Percentiles rank a stretch among this genome's conserved stretches.
phyloP scores from a whole-genome alignment of 2,888 invertebrate genomes.

The Lobophora halterata region DNA sequence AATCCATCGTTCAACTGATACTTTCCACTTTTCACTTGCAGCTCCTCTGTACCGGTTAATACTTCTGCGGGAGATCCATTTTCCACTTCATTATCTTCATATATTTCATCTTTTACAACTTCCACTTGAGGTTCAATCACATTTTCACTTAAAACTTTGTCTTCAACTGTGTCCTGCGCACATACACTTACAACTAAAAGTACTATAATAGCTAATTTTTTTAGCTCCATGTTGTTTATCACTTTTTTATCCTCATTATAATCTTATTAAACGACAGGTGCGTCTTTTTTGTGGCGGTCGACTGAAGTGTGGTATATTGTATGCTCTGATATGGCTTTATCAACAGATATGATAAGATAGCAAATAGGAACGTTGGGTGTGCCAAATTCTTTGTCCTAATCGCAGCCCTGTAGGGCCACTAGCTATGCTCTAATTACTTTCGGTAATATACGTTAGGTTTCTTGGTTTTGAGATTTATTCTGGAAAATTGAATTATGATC shows the following conservation, averaged over 20 bases:
- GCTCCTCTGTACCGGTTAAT: slow-evolving; percentile 39
- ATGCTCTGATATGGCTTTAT: slow-evolving; percentile 72
- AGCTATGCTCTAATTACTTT: slow-evolving; percentile 16
- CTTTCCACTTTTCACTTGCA: slow-evolving; percentile 64
- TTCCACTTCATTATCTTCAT: slow-evolving; percentile 28
- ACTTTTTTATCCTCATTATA: slow-evolving; percentile 46
- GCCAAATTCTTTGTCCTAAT: slow-evolving; percentile 79
- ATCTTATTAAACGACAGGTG: slow-evolving; percentile 59
- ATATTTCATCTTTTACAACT: slow-evolving; percentile 34
- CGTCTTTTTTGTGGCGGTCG: slow-evolving; percentile 54
- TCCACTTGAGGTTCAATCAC: slow-evolving; percentile 30
- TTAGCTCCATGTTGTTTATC: slow-evolving; percentile 60
- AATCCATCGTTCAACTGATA: slow-evolving; percentile 64
- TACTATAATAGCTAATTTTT: slow-evolving; percentile 56
- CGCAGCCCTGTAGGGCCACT: slow-evolving; percentile 45
- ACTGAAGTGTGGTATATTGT: slow-evolving; percentile 63
- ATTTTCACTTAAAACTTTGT: slow-evolving; percentile 46
- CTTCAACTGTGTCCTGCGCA: slow-evolving; percentile 57
- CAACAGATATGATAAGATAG: slow-evolving; percentile 75
- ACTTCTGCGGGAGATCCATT: slow-evolving; percentile 51
- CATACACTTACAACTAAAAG: slow-evolving; percentile 61
- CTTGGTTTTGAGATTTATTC: background rate
- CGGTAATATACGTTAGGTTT: background rate
- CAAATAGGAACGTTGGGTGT: slow-evolving; percentile 76
- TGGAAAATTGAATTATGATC: no score